Percentiles rank a stretch among this genome's conserved stretches.
Evolutionary conservation across 2,113 vertebrate species (phyloP).

Genomic region (Bubo scandiacus): DNA sequence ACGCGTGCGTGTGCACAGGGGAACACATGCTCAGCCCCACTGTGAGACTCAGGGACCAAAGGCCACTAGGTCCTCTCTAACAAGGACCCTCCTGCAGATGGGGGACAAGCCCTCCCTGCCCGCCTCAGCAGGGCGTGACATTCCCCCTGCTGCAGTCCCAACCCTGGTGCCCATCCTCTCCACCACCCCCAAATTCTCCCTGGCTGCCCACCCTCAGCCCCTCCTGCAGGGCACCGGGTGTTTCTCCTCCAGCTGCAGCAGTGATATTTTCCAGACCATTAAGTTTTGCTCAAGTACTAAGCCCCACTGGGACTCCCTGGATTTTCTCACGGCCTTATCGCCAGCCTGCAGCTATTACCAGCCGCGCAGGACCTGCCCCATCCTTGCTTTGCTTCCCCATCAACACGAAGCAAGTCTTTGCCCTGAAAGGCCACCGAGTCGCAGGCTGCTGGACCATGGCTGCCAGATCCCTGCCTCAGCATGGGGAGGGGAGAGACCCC

Average conservation of each 20-base stretch:
- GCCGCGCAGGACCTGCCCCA: background rate
- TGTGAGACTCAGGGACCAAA: background rate
- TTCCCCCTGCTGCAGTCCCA: background rate
- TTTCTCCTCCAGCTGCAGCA: background rate
- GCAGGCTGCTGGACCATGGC: background rate
- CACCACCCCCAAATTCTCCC: background rate
- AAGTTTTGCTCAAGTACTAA: background rate
- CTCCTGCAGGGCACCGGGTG: background rate
- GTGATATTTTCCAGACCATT: background rate
- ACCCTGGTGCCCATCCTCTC: background rate
- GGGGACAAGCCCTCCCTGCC: background rate
- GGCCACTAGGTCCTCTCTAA: background rate
- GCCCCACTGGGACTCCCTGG: background rate
- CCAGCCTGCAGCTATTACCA: background rate
- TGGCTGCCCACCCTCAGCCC: background rate
- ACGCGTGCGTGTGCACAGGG: fast-evolving
- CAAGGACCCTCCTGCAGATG: background rate
- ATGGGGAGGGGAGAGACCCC: background rate
- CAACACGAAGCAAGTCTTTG: background rate
- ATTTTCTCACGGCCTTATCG: background rate
- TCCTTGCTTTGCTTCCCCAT: background rate
- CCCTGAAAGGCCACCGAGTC: background rate
- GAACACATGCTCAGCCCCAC: fast-evolving
- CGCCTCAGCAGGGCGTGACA: fast-evolving
- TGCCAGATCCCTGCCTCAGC: background rate